Evolutionary conservation across 2,888 invertebrate genomes (phyloP).

Genomic region (Nesidiocoris tenuis): DNA sequence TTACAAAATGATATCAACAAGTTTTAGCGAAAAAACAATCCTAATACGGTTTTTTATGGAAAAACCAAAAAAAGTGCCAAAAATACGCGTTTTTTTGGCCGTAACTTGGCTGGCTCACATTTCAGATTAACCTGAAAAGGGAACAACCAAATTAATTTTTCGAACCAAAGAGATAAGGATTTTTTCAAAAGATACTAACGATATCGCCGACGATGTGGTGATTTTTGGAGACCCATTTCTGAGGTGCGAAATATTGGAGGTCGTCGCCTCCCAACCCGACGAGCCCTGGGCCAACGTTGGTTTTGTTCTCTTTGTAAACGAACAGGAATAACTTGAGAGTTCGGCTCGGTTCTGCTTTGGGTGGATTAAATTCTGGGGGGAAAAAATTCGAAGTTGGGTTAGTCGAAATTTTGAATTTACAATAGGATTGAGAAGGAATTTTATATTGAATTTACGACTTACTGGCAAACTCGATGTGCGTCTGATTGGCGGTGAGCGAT

Average conservation of each 20-base stretch:
- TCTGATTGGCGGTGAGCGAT: slow-evolving; percentile 27
- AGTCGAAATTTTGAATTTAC: neutral
- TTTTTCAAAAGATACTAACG: slow-evolving; percentile 20
- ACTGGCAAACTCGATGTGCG: slow-evolving; percentile 17
- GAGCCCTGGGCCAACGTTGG: neutral
- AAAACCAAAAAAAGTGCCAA: too few species aligned
- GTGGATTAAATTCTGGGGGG: slow-evolving; percentile 9
- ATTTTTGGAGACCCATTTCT: slow-evolving; percentile 24
- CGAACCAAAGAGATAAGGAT: too few species aligned
- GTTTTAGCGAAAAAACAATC: too few species aligned
- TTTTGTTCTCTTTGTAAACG: slow-evolving; percentile 25
- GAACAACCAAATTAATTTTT: too few species aligned
- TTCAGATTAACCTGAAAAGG: too few species aligned
- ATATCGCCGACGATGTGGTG: slow-evolving; percentile 4
- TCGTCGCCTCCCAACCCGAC: neutral
- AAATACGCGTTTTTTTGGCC: too few species aligned
- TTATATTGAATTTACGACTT: neutral
- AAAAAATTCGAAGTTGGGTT: neutral
- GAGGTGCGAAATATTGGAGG: slow-evolving; percentile 15
- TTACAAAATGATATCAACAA: too few species aligned
- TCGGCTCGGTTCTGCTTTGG: neutral
- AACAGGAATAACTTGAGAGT: slow-evolving; percentile 20
- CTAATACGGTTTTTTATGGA: too few species aligned
- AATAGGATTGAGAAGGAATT: neutral
- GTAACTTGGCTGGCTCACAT: too few species aligned